Conservation (phyloP, 2,797 vertebrate genomes). For the Enteromius argenteus region DNA sequence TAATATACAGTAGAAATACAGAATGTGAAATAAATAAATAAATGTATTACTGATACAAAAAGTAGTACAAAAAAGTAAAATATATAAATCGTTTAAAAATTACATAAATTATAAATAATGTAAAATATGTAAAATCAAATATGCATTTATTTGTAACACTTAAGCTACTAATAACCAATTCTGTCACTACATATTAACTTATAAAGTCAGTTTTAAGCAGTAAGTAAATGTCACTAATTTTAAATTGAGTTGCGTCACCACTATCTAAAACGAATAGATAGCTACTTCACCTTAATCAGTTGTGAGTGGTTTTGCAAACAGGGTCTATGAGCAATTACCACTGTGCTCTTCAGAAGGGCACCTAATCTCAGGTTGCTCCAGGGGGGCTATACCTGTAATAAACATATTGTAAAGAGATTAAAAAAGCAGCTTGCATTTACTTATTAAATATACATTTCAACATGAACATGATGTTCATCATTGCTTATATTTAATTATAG, state of each 20-base stretch:
- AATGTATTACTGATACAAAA: too few relatives aligned
- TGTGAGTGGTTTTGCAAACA: not conserved
- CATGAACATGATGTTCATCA: not conserved
- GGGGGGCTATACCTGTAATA: not conserved
- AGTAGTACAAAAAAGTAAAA: too few relatives aligned
- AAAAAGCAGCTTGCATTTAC: not conserved
- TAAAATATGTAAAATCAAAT: not conserved
- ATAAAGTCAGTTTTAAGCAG: too few relatives aligned
- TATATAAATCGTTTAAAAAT: too few relatives aligned
- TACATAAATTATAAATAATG: too few relatives aligned
- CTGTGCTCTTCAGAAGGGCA: conserved; percentile 1
- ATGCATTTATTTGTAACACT: not conserved
- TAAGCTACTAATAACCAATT: not conserved
- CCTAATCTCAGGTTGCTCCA: conserved; percentile 1
- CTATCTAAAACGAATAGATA: not conserved
- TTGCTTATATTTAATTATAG: not conserved
- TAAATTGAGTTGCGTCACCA: not conserved
- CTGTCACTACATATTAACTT: not conserved
- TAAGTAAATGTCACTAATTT: not conserved
- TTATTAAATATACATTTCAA: not conserved
- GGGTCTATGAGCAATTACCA: not conserved
- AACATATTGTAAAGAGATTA: not conserved
- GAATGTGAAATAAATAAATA: too few relatives aligned
- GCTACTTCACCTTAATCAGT: not conserved
- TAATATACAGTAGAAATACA: too few relatives aligned